Evolutionary conservation across 1,140 invertebrate genomes (phyloP), one percentile per base, ranked within the genome.

Genomic region (Papilio xuthus): DNA sequence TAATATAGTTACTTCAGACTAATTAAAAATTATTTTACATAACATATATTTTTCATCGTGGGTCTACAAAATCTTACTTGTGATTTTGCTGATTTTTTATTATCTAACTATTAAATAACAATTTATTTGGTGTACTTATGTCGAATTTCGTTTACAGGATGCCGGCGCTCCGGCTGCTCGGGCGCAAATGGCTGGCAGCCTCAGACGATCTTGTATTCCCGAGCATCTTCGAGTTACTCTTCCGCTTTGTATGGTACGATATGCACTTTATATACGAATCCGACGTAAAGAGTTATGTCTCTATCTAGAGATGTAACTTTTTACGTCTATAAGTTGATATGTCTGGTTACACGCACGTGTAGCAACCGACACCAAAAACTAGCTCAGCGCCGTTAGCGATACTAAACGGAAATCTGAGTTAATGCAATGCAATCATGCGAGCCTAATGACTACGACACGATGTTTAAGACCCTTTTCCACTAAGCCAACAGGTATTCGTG

Each of bases 141-240:
- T 74, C 81, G 53, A n/a, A 74, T 56, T 74, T 82, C 72, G 70
- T 74, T 78, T 91, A 0, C 86, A 94, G 94, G 84, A 97, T 97
- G 96, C 96, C 96, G 88, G 96, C 96, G 83, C 94, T 97, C 86
- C 96, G 96, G 89, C 94, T 97, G 53, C 96, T 97, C 86, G 96
- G 96, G 86, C 94, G 96, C 89, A 97, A 97, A 95, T 97, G 96
- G 96, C 95, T 97, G 82, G 96, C 96, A 77, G 96, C 96, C 83
- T 96, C 96, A 70, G 96, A 97, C 91, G 96, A 97, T 89, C 95
- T 97, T 77, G 96, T 97, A n/a, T 97, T 97, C 88, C 96, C 96
- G 6, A 96, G 96, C 85, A 94, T 97, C 72, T 96, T 97, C 86
- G 96, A 97, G 94, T 95, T 97, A 78, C 95, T 96, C 71, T 95